These are phyloP conservation scores for Standfussiana lucernea DNA, from an alignment of 2,888 invertebrate species.

Conservation along the genomic window DNA sequence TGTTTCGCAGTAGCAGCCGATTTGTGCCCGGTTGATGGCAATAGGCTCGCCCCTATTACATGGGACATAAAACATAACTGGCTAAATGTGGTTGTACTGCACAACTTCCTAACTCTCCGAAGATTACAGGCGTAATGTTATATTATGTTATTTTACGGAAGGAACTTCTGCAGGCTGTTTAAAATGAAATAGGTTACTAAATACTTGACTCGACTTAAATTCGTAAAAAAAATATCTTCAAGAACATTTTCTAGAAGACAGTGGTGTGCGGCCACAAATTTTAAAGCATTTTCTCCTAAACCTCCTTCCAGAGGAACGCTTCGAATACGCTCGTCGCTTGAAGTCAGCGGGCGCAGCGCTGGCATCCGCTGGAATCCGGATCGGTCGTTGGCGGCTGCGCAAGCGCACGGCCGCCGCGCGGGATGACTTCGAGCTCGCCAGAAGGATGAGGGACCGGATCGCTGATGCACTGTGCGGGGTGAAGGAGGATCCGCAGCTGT, in stretches of 20 bases:
- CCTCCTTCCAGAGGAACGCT: constrained; percentile 93
- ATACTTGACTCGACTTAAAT: neutral
- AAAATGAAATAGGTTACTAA: neutral
- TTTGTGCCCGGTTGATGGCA: too few species aligned
- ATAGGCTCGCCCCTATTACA: too few species aligned
- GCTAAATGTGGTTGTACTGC: too few species aligned
- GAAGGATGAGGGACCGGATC: constrained; percentile 96
- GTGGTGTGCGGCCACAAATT: neutral
- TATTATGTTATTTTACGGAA: neutral
- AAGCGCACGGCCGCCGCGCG: constrained; percentile 97
- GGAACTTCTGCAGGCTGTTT: neutral
- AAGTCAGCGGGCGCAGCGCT: constrained; percentile 96
- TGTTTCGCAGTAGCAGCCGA: too few species aligned
- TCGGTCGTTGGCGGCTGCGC: constrained; percentile 97
- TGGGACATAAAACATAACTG: too few species aligned
- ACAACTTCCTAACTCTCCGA: too few species aligned
- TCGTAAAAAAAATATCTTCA: neutral
- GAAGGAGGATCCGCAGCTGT: constrained; percentile 93
- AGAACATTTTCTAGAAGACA: neutral
- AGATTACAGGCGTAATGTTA: neutral
- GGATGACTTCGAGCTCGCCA: constrained; percentile 98
- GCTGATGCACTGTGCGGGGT: constrained; percentile 95
- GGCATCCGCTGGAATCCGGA: constrained; percentile 95
- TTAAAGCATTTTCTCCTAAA: neutral
- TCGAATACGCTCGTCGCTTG: constrained; percentile 97